A percentile compares a stretch with the other conserved stretches of the same genome.
These are phyloP conservation scores for Chloroceryle inda DNA, from an alignment of 2,797 vertebrate species.

Conservation along the genomic window DNA sequence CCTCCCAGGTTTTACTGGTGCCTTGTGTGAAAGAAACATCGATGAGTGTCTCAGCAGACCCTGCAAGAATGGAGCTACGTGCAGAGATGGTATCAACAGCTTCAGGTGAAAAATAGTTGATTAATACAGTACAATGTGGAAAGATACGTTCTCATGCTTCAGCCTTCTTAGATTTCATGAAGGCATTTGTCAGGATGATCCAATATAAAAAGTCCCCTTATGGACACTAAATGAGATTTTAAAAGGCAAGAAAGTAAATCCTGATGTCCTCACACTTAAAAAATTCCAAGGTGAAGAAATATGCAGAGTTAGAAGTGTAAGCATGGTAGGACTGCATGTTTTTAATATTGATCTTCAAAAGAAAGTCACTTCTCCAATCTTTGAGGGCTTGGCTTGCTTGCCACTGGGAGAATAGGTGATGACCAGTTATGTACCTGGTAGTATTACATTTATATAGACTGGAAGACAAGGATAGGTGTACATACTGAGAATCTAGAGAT, in stretches of 20 bases:
- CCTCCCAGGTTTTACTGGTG: slow-evolving; percentile 87
- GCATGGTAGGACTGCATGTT: background rate
- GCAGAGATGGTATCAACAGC: slow-evolving; percentile 87
- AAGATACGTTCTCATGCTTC: background rate
- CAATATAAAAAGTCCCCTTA: background rate
- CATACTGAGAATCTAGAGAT: background rate
- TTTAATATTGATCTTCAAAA: background rate
- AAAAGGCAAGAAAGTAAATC: background rate
- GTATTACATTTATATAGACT: background rate
- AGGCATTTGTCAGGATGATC: background rate
- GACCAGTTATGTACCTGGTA: background rate
- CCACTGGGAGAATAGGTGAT: background rate
- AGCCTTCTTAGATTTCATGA: background rate
- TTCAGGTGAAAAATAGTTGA: slow-evolving; percentile 86
- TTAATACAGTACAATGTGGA: background rate
- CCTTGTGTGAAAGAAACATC: slow-evolving; percentile 88
- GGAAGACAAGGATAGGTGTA: background rate
- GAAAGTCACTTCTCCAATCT: background rate
- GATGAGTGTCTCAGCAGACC: slow-evolving; percentile 93
- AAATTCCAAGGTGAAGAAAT: background rate
- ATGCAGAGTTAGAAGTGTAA: background rate
- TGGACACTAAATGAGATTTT: background rate
- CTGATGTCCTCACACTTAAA: background rate
- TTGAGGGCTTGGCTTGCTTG: background rate
- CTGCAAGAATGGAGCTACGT: slow-evolving; percentile 92